Evolutionary conservation across 2,888 invertebrate species (phyloP).

Genomic region (Lepeophtheirus nordmannii): DNA sequence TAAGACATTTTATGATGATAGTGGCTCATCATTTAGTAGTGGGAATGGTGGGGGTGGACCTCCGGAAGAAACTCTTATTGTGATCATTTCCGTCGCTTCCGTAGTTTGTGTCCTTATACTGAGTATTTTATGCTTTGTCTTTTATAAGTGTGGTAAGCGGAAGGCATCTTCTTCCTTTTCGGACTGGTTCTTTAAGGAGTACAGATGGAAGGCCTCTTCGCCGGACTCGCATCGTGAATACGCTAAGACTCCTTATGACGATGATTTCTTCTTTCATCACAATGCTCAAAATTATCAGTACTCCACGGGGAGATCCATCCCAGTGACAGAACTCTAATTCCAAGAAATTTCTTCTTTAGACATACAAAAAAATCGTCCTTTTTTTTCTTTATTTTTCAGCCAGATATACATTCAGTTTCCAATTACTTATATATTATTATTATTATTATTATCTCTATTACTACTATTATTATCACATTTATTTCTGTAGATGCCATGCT

Average conservation of each 20-base stretch:
- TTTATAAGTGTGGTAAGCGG: not conserved
- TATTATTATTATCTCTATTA: not conserved
- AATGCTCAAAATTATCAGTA: constrained; percentile 3
- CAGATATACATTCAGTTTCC: constrained; percentile 3
- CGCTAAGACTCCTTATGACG: not conserved
- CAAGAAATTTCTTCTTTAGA: not conserved
- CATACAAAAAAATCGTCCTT: not conserved
- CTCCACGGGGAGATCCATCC: constrained; percentile 7
- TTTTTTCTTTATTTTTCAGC: too few relatives aligned
- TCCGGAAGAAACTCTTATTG: constrained; percentile 3
- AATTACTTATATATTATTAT: not conserved
- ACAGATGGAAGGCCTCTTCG: not conserved
- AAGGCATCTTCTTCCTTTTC: not conserved
- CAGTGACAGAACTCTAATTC: constrained; percentile 3
- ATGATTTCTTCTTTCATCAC: not conserved
- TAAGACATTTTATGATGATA: not conserved
- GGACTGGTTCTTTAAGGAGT: not conserved
- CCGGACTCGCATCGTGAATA: constrained; percentile 2
- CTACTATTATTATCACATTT: not conserved
- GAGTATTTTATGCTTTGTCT: not conserved
- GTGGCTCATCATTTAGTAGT: not conserved
- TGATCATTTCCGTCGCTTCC: constrained; percentile 1
- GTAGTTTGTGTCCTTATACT: not conserved
- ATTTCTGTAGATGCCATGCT: not conserved
- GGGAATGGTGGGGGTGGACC: not conserved